Conservation (phyloP, 1,140 invertebrate genomes). For the Trichonephila clavipes region DNA sequence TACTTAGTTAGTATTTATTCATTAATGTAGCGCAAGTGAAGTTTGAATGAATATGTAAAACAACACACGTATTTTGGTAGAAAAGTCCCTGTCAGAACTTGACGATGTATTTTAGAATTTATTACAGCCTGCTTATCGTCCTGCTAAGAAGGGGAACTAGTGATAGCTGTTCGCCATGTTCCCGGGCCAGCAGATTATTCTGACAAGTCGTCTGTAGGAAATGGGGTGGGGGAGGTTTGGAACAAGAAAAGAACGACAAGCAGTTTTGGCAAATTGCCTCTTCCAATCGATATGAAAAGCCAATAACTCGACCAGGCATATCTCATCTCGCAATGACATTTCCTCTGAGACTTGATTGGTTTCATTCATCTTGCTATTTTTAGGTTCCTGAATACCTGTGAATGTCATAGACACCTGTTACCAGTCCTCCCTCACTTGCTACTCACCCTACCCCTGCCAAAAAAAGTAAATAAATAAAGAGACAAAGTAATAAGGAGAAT, state of each 20-base stretch:
- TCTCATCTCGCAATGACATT: constrained; percentile 49
- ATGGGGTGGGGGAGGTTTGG: neutral
- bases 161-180: neutral
- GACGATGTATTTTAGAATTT: constrained; percentile 9
- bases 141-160: neutral
- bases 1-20: no score
- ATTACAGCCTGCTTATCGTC: neutral
- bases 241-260: constrained; percentile 33
- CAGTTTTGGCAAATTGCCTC: constrained; percentile 56
- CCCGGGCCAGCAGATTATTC: neutral
- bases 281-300: constrained; percentile 37
- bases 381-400: constrained; percentile 52
- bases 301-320: constrained; percentile 55
- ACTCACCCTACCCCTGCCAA: neutral
- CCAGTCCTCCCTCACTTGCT: neutral
- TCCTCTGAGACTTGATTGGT: constrained; percentile 58
- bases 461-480: constrained; percentile 8
- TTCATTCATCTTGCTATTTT: constrained; percentile 67
- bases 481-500: constrained; percentile 14
- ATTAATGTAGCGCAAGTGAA: no score
- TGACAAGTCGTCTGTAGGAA: neutral
- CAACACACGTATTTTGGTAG: neutral
- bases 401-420: constrained; percentile 55
- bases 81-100: neutral
- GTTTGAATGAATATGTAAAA: no score